Evolutionary conservation across 2,888 invertebrate species (phyloP).

Genomic region (Erebia epiphron): DNA sequence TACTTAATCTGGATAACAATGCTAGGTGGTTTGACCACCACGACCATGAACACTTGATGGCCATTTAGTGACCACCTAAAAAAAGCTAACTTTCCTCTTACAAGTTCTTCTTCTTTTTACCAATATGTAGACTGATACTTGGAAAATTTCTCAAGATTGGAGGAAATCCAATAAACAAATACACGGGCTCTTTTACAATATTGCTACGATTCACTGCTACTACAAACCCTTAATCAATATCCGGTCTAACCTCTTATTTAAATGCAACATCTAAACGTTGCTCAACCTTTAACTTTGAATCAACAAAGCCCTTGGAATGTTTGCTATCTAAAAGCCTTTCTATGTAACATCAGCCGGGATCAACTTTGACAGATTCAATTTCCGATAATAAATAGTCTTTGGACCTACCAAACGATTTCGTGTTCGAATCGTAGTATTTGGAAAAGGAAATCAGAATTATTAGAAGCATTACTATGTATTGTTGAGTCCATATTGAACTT

Average conservation of each 20-base stretch:
- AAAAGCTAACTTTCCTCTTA: too few relatives aligned
- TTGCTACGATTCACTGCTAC: neutral
- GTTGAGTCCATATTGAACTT: too few relatives aligned
- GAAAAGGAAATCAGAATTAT: neutral
- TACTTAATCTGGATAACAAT: too few relatives aligned
- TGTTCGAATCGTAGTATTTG: neutral
- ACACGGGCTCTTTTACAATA: too few relatives aligned
- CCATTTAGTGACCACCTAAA: too few relatives aligned
- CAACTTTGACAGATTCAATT: slow-evolving; percentile 66
- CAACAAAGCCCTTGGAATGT: slow-evolving; percentile 44
- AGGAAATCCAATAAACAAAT: too few relatives aligned
- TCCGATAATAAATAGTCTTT: slow-evolving; percentile 53
- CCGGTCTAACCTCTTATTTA: slow-evolving; percentile 16
- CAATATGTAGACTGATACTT: too few relatives aligned
- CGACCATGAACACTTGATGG: too few relatives aligned
- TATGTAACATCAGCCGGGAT: slow-evolving; percentile 56
- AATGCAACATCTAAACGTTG: slow-evolving; percentile 15
- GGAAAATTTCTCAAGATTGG: too few relatives aligned
- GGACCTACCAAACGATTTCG: slow-evolving; percentile 8
- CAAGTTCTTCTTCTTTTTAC: too few relatives aligned
- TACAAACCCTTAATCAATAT: slow-evolving; percentile 10
- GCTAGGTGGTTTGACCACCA: too few relatives aligned
- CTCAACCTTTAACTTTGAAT: slow-evolving; percentile 21
- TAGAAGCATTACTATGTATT: too few relatives aligned
- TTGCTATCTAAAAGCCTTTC: slow-evolving; percentile 63